A percentile compares a stretch with the other conserved stretches of the same genome.
These are phyloP conservation scores for Chloromyia formosa DNA, from an alignment of 2,888 invertebrate species.

Conservation along the genomic window DNA sequence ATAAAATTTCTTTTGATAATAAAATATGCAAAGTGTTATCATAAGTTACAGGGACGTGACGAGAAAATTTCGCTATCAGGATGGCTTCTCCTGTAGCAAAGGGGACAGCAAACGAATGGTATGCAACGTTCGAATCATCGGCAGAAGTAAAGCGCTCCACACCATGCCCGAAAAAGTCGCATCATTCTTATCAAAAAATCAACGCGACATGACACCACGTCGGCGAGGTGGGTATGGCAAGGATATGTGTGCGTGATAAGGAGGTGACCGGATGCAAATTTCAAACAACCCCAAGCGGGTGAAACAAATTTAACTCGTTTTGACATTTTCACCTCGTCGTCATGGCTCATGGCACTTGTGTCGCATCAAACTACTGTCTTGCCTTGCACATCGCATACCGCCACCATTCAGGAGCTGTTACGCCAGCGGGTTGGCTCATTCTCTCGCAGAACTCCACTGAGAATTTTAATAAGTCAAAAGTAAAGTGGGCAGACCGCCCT, in stretches of 20 bases:
- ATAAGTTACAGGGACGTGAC: constrained; percentile 50
- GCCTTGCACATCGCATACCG: constrained; percentile 26
- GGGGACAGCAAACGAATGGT: constrained; percentile 1
- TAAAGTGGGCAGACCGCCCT: neutral
- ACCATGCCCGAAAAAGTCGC: constrained; percentile 10
- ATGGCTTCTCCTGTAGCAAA: constrained; percentile 2
- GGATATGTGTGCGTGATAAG: neutral
- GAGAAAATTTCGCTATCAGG: constrained; percentile 43
- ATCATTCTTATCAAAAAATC: constrained; percentile 21
- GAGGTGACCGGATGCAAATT: constrained; percentile 11
- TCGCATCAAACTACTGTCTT: constrained; percentile 39
- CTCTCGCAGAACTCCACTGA: neutral
- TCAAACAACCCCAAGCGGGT: neutral
- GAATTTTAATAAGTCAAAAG: constrained; percentile 5
- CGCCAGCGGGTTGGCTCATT: neutral
- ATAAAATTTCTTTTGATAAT: constrained; percentile 49
- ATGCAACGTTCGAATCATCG: constrained; percentile 11
- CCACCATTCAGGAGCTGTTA: constrained; percentile 9
- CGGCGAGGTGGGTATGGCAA: constrained; percentile 4
- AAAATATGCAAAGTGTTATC: constrained; percentile 51
- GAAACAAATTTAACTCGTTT: constrained; percentile 42
- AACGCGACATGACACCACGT: neutral
- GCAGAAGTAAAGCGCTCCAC: neutral
- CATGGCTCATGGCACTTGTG: neutral
- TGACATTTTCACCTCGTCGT: constrained; percentile 46